Conservation (phyloP, 1,140 invertebrate species). For the Diorhabda elongata region DNA sequence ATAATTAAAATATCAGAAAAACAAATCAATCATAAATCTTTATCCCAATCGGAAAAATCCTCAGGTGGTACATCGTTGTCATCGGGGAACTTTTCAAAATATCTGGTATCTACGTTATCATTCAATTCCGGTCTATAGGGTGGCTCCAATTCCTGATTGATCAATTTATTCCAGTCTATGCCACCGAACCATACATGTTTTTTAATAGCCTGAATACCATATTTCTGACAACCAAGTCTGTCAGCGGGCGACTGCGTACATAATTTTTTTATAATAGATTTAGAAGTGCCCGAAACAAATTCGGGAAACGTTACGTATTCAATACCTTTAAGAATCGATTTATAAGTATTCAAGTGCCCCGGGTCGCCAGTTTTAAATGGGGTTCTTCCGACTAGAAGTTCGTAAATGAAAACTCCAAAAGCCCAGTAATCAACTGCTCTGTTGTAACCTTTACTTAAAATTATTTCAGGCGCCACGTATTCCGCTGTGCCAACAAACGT, state of each 20-base stretch:
- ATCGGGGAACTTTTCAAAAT: slow-evolving; percentile 38
- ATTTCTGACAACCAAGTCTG: slow-evolving; percentile 85
- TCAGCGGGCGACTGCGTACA: slow-evolving; percentile 87
- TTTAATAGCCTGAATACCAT: slow-evolving; percentile 88
- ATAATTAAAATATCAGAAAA: background rate
- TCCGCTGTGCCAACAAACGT: slow-evolving; percentile 96
- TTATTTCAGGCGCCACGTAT: slow-evolving; percentile 90
- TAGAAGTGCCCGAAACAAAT: slow-evolving; percentile 73
- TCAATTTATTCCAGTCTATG: slow-evolving; percentile 38
- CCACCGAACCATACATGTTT: slow-evolving; percentile 74
- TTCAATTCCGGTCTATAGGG: slow-evolving; percentile 34
- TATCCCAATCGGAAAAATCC: slow-evolving; percentile 27
- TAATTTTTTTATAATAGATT: slow-evolving; percentile 80
- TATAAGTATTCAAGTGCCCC: slow-evolving; percentile 96
- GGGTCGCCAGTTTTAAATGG: slow-evolving; percentile 82
- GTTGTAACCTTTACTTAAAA: slow-evolving; percentile 89
- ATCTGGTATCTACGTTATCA: slow-evolving; percentile 32
- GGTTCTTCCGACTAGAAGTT: slow-evolving; percentile 88
- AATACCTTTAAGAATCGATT: slow-evolving; percentile 87
- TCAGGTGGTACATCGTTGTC: slow-evolving; percentile 18
- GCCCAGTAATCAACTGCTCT: slow-evolving; percentile 94
- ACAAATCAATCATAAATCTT: slow-evolving; percentile 22
- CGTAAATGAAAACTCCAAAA: slow-evolving; percentile 86
- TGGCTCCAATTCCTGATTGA: slow-evolving; percentile 26
- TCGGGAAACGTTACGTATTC: slow-evolving; percentile 83